Evolutionary conservation across 2,113 vertebrate species (phyloP).

Genomic region (Eonycteris spelaea): DNA sequence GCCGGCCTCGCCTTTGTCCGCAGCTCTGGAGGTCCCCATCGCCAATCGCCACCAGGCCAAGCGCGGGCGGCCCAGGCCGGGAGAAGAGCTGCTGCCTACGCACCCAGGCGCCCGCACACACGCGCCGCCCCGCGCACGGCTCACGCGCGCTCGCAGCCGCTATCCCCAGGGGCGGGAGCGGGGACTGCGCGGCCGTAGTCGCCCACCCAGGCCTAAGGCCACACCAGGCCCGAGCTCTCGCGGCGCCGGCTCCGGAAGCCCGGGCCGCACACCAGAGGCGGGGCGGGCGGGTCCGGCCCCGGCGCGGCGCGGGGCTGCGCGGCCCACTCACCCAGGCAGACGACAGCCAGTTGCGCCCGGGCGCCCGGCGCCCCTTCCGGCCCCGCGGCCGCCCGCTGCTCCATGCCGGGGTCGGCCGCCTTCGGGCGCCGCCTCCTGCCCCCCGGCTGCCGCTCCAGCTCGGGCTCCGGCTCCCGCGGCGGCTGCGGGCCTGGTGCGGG

Average conservation of each 20-base stretch:
- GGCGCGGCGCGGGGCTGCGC: background rate
- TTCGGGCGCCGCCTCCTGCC: slow-evolving; percentile 33
- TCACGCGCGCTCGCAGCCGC: background rate
- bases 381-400: slow-evolving; percentile 68
- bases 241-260: background rate
- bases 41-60: background rate
- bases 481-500: background rate
- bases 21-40: background rate
- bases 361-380: slow-evolving; percentile 72
- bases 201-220: background rate
- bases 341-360: slow-evolving; percentile 79
- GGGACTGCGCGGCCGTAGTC: background rate
- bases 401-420: slow-evolving; percentile 71
- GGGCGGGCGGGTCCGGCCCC: background rate
- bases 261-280: background rate
- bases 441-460: background rate
- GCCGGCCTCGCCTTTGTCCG: slow-evolving; percentile 54
- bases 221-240: background rate
- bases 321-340: slow-evolving; percentile 82
- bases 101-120: background rate
- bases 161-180: background rate
- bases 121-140: background rate
- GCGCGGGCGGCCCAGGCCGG: background rate
- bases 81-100: background rate
- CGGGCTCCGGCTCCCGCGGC: background rate